phyloP scores from a whole-genome alignment of 2,797 vertebrate species.

The Girardinus metallicus region DNA sequence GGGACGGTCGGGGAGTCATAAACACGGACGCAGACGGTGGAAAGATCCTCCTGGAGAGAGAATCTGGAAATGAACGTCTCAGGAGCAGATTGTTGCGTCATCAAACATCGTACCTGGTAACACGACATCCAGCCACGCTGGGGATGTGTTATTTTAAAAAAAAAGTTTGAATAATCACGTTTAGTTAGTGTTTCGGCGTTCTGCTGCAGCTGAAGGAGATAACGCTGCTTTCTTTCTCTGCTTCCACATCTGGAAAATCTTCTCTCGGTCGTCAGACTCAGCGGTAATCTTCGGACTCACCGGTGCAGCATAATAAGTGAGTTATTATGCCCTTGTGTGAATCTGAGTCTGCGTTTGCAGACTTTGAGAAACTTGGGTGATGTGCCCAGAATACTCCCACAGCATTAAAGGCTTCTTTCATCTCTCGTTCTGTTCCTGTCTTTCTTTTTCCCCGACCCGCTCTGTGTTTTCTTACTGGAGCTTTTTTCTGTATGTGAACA shows the following conservation, averaged over 20 bases:
- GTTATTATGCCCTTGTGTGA: slow-evolving; percentile 52
- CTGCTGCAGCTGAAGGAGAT: slow-evolving; percentile 15
- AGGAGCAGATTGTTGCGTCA: slow-evolving; percentile 7
- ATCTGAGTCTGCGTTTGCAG: slow-evolving; percentile 40
- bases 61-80: slow-evolving; percentile 22
- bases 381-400: slow-evolving; percentile 39
- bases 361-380: slow-evolving; percentile 26
- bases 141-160: slow-evolving; percentile 2
- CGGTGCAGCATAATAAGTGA: slow-evolving; percentile 30
- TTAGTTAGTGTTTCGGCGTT: not conserved
- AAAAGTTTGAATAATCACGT: not conserved
- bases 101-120: slow-evolving; percentile 15
- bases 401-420: slow-evolving; percentile 26
- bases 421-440: slow-evolving; percentile 17
- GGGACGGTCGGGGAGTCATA: slow-evolving; percentile 53
- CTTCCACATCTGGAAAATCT: slow-evolving; percentile 60
- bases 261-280: slow-evolving; percentile 40
- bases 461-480: slow-evolving; percentile 1
- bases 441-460: not conserved
- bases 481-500: not conserved
- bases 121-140: not conserved
- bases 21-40: slow-evolving; percentile 59
- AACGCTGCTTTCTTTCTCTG: slow-evolving; percentile 37
- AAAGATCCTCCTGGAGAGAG: slow-evolving; percentile 35
- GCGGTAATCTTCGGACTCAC: slow-evolving; percentile 48